phyloP scores from a whole-genome alignment of 1,140 invertebrate species.

The Drosophila eugracilis region DNA sequence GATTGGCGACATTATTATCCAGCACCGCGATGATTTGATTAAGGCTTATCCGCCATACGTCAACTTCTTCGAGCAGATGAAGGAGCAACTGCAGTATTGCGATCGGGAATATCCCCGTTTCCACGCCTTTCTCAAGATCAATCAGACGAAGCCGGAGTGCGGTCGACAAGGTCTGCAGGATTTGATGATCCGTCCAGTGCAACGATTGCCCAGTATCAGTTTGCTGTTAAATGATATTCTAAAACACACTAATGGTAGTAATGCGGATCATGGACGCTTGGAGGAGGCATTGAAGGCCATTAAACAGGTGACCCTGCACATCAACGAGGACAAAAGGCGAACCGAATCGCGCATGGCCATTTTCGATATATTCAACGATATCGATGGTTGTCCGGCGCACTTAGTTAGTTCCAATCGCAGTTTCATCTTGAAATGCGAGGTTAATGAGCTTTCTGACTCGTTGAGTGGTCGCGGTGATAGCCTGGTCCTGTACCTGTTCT shows the following conservation, averaged over 20 bases:
- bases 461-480: slow-evolving; percentile 94
- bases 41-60: slow-evolving; percentile 99
- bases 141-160: slow-evolving; percentile 96
- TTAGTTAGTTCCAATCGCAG: slow-evolving; percentile 95
- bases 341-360: slow-evolving; percentile 97
- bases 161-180: slow-evolving; percentile 97
- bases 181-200: slow-evolving; percentile 97
- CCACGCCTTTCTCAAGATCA: slow-evolving; percentile 99
- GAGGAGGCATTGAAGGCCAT: slow-evolving; percentile 94
- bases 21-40: slow-evolving; percentile 92
- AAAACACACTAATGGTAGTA: slow-evolving; percentile 94
- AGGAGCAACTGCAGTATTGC: slow-evolving; percentile 95
- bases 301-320: slow-evolving; percentile 97
- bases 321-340: slow-evolving; percentile 98
- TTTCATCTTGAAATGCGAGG: slow-evolving; percentile 94
- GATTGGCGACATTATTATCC: slow-evolving; percentile 94
- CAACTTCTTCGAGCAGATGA: slow-evolving; percentile 98
- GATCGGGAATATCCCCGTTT: slow-evolving; percentile 96
- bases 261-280: slow-evolving; percentile 93
- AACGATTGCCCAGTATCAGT: slow-evolving; percentile 97
- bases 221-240: slow-evolving; percentile 97
- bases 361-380: slow-evolving; percentile 99
- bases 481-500: slow-evolving; percentile 96
- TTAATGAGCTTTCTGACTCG: slow-evolving; percentile 94
- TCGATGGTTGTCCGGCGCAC: slow-evolving; percentile 97